These are phyloP conservation scores for Gerris lacustris DNA, from an alignment of 2,888 invertebrate genomes.

Conservation along the genomic window DNA sequence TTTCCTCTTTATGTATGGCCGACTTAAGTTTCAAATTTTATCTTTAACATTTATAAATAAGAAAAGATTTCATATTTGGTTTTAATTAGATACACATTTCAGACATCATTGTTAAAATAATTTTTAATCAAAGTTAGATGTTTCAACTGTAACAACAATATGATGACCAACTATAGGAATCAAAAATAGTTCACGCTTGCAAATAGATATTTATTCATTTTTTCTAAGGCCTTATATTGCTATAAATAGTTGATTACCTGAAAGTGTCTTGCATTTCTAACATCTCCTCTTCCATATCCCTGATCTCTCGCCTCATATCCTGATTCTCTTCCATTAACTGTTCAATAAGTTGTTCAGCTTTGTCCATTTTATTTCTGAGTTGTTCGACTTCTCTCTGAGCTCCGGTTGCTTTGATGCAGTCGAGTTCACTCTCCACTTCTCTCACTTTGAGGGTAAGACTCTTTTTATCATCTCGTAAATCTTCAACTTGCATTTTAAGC, in stretches of 20 bases:
- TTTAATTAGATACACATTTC: too few relatives aligned
- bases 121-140: too few relatives aligned
- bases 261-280: conserved; percentile 98
- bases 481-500: conserved; percentile 64
- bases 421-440: conserved; percentile 60
- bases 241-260: conserved; percentile 40
- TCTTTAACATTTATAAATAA: too few relatives aligned
- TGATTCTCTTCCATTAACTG: conserved; percentile 94
- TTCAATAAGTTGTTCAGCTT: conserved; percentile 83
- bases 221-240: too few relatives aligned
- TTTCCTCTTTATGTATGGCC: too few relatives aligned
- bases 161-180: too few relatives aligned
- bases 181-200: too few relatives aligned
- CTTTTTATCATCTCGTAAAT: conserved; percentile 64
- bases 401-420: conserved; percentile 33
- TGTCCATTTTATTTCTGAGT: conserved; percentile 66
- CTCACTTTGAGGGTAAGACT: conserved; percentile 55
- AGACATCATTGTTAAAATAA: too few relatives aligned
- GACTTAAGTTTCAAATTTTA: too few relatives aligned
- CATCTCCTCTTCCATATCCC: conserved; percentile 91
- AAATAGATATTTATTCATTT: too few relatives aligned
- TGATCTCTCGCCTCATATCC: conserved; percentile 81
- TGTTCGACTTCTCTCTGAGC: conserved; percentile 25
- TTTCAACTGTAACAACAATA: too few relatives aligned
- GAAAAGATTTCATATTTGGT: too few relatives aligned